Evolutionary conservation across 2,113 vertebrate genomes (phyloP).

Genomic region (Trematocara marginatum): DNA sequence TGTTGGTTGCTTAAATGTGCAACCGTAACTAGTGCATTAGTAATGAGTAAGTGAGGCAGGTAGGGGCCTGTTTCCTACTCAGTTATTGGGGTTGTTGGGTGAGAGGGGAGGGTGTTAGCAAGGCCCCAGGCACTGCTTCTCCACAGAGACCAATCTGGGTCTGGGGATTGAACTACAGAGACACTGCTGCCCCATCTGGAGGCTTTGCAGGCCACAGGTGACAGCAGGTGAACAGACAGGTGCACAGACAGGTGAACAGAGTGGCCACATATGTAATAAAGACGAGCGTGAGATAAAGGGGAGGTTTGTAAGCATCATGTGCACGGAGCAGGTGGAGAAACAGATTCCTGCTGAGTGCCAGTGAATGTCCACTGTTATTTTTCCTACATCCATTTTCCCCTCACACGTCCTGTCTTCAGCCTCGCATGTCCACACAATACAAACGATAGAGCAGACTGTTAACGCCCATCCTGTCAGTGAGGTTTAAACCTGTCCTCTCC

Average conservation of each 20-base stretch:
- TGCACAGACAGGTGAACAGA: not conserved
- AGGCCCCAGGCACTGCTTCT: not conserved
- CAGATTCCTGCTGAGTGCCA: not conserved
- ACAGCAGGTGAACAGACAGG: too few relatives aligned
- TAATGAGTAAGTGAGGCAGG: not conserved
- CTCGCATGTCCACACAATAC: not conserved
- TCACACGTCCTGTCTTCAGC: not conserved
- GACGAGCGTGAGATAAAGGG: not conserved
- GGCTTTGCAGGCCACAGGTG: not conserved
- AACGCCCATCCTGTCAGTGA: not conserved
- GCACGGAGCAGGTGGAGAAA: not conserved
- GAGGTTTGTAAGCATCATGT: not conserved
- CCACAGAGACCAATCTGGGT: constrained; percentile 21
- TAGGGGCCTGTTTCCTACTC: not conserved
- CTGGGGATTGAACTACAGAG: not conserved
- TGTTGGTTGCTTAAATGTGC: not conserved
- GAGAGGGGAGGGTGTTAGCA: not conserved
- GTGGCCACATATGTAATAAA: not conserved
- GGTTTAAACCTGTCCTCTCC: not conserved
- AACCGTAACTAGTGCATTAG: not conserved
- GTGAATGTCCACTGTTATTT: not conserved
- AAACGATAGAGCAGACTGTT: not conserved
- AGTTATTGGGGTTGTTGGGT: not conserved
- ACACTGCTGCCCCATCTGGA: constrained; percentile 2
- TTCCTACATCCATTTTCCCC: not conserved